A percentile compares a stretch with the other conserved stretches of the same genome.
These are phyloP conservation scores for Callaeas wilsoni DNA, from an alignment of 2,113 vertebrate genomes.

Conservation along the genomic window DNA sequence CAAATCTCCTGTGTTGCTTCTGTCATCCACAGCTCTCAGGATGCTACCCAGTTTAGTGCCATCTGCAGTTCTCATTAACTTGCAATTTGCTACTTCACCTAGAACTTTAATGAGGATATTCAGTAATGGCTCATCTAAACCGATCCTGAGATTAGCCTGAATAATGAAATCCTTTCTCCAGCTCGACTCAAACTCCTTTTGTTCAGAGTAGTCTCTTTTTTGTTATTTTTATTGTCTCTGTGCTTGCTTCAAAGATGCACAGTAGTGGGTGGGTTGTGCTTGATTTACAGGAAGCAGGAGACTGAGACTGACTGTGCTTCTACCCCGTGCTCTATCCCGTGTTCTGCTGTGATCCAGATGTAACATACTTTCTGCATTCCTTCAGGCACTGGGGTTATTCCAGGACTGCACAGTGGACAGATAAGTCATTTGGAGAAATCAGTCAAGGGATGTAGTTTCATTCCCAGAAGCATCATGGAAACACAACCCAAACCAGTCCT, in stretches of 20 bases:
- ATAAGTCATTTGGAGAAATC: not conserved
- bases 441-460: not conserved
- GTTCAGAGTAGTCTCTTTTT: not conserved
- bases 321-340: accelerated
- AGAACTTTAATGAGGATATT: constrained; percentile 42
- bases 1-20: constrained; percentile 43
- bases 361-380: not conserved
- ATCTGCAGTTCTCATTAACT: constrained; percentile 54
- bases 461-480: not conserved
- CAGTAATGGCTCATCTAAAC: constrained; percentile 13
- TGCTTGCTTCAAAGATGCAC: not conserved
- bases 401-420: not conserved
- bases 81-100: constrained; percentile 19
- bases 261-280: not conserved
- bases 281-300: not conserved
- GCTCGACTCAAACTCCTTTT: not conserved
- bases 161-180: constrained; percentile 28
- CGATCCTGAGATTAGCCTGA: constrained; percentile 19
- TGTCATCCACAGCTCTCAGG: constrained; percentile 4
- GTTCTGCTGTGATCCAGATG: not conserved
- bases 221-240: not conserved
- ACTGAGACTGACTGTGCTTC: not conserved
- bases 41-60: not conserved
- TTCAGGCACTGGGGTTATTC: not conserved
- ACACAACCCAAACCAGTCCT: not conserved